Evolutionary conservation across 1,140 invertebrate genomes (phyloP).

Genomic region (Antheraea mylitta): DNA sequence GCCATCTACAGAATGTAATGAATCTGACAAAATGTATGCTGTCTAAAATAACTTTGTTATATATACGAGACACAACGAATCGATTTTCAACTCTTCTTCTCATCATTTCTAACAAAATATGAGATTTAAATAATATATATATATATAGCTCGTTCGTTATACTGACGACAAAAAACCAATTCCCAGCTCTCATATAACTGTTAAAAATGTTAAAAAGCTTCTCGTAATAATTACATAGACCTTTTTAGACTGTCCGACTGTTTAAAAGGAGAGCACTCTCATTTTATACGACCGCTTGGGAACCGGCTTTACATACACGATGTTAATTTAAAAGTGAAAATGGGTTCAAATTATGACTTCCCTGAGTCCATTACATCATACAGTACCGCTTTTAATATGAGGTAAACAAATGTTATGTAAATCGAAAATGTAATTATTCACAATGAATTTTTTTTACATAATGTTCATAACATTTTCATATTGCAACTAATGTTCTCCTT

Average conservation of each 20-base stretch:
- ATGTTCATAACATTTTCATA: neutral
- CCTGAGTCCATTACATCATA: conserved; percentile 1
- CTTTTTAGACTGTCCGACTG: conserved; percentile 23
- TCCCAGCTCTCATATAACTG: conserved; percentile 24
- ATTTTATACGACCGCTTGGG: conserved; percentile 25
- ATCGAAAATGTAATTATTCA: neutral
- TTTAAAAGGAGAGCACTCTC: conserved; percentile 24
- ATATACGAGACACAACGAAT: too few relatives aligned
- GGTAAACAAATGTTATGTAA: neutral
- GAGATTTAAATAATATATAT: neutral
- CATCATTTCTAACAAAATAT: too few relatives aligned
- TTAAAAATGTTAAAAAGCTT: conserved; percentile 31
- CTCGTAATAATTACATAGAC: conserved; percentile 27
- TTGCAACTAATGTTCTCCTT: neutral
- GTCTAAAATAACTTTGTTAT: too few relatives aligned
- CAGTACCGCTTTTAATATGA: neutral
- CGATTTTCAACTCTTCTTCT: too few relatives aligned
- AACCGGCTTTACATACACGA: conserved; percentile 12
- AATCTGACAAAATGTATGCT: too few relatives aligned
- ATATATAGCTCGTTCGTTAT: conserved; percentile 1
- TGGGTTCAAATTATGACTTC: conserved; percentile 4
- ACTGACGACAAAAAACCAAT: conserved; percentile 21
- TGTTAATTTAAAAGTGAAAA: conserved; percentile 15
- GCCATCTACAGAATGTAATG: too few relatives aligned
- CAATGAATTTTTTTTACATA: neutral